Conservation (phyloP, 2,113 vertebrate species). For the Nestor notabilis region DNA sequence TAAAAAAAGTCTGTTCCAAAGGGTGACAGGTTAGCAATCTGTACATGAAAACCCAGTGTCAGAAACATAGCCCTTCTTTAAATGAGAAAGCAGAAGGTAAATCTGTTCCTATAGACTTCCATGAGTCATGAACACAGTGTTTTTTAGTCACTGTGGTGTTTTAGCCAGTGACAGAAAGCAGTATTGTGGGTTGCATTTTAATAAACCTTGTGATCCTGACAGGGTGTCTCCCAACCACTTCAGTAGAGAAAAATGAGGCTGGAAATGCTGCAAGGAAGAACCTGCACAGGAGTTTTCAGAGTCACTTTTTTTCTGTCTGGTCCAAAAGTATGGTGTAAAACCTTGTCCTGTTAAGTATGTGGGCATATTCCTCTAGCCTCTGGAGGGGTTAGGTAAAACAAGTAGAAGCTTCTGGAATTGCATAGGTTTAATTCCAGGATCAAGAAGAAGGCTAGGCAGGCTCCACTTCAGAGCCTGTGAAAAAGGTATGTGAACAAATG, state of each 20-base stretch:
- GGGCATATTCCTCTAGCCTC: background rate
- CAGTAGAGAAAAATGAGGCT: background rate
- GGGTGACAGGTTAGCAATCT: background rate
- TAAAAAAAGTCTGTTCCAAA: background rate
- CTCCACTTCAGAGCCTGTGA: background rate
- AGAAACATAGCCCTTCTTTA: background rate
- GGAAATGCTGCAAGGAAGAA: background rate
- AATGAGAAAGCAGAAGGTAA: background rate
- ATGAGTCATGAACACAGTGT: background rate
- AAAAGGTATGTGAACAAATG: background rate
- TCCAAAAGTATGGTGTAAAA: background rate
- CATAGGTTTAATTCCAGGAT: background rate
- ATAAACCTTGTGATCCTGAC: background rate
- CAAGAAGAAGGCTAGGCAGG: background rate
- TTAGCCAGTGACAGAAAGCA: background rate
- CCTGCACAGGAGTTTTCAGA: background rate
- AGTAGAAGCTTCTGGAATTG: background rate
- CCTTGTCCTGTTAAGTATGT: background rate
- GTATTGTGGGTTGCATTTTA: background rate
- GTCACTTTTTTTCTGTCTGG: background rate
- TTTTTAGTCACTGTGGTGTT: background rate
- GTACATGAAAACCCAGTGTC: background rate
- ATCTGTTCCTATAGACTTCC: background rate
- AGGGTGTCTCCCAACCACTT: background rate
- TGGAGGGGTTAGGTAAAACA: background rate